phyloP scores from a whole-genome alignment of 2,113 vertebrate genomes.

The Paracanthobrama guichenoti region DNA sequence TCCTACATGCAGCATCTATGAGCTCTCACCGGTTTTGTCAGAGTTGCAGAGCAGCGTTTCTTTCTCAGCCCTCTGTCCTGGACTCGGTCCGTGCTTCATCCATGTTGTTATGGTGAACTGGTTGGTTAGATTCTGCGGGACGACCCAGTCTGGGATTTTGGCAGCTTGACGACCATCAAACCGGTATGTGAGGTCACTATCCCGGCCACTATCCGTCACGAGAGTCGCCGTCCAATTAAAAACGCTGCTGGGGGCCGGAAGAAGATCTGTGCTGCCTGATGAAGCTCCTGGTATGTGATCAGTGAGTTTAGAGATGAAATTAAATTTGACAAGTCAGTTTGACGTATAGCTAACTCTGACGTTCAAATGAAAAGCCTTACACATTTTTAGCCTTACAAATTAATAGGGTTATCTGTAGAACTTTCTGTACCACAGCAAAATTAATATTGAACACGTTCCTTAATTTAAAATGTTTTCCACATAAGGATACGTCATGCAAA shows the following conservation, averaged over 20 bases:
- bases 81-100: constrained; percentile 97
- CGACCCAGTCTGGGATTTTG: constrained; percentile 91
- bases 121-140: constrained; percentile 93
- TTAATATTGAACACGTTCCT: no score
- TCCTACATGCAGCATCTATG: not conserved
- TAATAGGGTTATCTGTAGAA: no score
- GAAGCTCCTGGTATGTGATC: constrained; percentile 82
- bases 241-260: constrained; percentile 83
- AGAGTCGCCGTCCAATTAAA: constrained; percentile 92
- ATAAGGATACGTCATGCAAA: no score
- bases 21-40: constrained; percentile 87
- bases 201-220: constrained; percentile 84
- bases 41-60: constrained; percentile 98
- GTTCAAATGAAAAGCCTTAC: not conserved
- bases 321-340: not conserved
- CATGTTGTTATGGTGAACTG: constrained; percentile 96
- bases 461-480: no score
- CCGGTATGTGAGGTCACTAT: constrained; percentile 87
- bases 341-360: not conserved
- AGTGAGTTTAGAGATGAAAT: constrained; percentile 35
- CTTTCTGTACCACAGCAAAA: no score
- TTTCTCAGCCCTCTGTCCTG: constrained; percentile 91
- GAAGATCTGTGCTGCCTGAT: constrained; percentile 92
- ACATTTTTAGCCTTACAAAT: no score
- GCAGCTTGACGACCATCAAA: constrained; percentile 95